Conservation (phyloP, 2,797 vertebrate genomes). For the Kryptopterus vitreolus region DNA sequence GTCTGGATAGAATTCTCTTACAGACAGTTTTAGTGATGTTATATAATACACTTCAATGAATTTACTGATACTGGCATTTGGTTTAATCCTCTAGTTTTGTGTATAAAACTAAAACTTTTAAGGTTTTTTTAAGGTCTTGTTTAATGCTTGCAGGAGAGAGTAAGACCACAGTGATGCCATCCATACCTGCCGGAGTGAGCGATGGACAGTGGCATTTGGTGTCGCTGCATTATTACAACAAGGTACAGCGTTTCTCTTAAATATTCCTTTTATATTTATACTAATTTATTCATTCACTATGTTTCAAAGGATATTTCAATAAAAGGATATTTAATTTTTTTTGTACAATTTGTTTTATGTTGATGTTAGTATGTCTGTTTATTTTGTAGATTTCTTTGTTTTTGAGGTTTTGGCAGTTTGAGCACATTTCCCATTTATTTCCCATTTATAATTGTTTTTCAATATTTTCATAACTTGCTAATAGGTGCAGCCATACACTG, state of each 20-base stretch:
- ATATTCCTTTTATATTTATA: not conserved
- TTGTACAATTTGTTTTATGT: not conserved
- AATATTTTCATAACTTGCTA: not conserved
- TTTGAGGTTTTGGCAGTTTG: not conserved
- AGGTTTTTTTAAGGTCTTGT: constrained; percentile 10
- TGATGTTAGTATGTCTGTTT: not conserved
- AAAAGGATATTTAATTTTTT: not conserved
- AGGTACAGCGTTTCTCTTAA: constrained; percentile 70
- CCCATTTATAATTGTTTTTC: not conserved
- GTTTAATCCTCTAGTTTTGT: not conserved
- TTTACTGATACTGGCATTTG: not conserved
- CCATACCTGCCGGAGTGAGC: constrained; percentile 79
- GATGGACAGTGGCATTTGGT: constrained; percentile 86
- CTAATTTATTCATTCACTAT: not conserved
- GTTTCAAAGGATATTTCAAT: not conserved
- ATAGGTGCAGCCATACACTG: not conserved
- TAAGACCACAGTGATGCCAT: constrained; percentile 76
- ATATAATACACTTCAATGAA: not conserved
- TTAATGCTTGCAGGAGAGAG: constrained; percentile 74
- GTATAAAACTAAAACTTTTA: not conserved
- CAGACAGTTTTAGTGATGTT: not conserved
- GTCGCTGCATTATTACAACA: constrained; percentile 87
- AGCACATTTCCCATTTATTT: not conserved
- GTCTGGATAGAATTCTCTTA: constrained; percentile 2
- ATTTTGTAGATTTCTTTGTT: not conserved